A percentile compares a stretch with the other conserved stretches of the same genome.
Conservation (phyloP, 2,888 invertebrate species). For the Pimpla rufipes region DNA sequence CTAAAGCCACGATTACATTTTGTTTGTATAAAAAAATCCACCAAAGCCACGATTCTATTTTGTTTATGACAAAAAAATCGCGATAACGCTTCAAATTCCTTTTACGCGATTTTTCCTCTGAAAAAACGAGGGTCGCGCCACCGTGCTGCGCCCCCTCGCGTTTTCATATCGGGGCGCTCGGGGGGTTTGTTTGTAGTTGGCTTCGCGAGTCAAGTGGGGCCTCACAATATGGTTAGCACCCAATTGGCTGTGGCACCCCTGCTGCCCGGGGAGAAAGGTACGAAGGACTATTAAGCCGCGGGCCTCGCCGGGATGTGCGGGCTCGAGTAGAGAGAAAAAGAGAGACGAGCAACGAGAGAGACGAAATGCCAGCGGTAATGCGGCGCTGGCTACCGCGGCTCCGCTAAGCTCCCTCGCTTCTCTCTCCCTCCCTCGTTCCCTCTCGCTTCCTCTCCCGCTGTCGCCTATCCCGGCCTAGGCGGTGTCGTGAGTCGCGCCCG, state of each 20-base stretch:
- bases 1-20: no score
- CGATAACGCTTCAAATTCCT: no score
- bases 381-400: conserved; percentile 11
- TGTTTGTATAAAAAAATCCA: no score
- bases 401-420: not conserved
- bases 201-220: conserved; percentile 78
- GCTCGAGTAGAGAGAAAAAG: not conserved
- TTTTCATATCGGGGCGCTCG: no score
- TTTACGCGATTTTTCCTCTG: no score
- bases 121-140: no score
- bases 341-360: not conserved
- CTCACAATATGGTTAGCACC: conserved; percentile 76
- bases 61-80: no score
- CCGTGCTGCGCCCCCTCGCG: no score
- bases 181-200: conserved; percentile 76
- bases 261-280: conserved; percentile 76
- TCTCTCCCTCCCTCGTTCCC: not conserved
- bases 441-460: conserved; percentile 21
- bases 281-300: conserved; percentile 73
- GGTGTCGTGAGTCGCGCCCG: conserved; percentile 59
- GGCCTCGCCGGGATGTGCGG: conserved; percentile 45
- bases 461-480: conserved; percentile 29
- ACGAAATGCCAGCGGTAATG: not conserved
- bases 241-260: conserved; percentile 78
- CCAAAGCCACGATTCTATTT: no score